Percentiles rank a stretch among this genome's conserved stretches.
These are phyloP conservation scores for Cyphomyrmex costatus DNA, from an alignment of 1,140 invertebrate genomes.

Conservation along the genomic window DNA sequence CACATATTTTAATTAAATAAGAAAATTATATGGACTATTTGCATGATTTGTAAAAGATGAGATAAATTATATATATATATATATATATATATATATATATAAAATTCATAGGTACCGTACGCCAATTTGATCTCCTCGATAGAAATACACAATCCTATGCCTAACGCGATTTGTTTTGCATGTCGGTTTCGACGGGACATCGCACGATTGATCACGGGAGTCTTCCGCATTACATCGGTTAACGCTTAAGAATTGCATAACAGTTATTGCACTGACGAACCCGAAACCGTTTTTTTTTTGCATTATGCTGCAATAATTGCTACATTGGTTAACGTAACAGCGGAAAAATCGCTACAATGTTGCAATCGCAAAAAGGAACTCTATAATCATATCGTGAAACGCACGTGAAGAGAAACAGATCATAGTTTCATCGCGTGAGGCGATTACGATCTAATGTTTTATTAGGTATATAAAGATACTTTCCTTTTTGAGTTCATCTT, in stretches of 20 bases:
- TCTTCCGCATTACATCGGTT: conserved; percentile 59
- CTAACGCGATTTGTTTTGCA: neutral
- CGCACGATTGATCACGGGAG: neutral
- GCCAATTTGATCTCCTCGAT: neutral
- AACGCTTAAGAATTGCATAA: conserved; percentile 63
- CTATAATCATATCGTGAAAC: neutral
- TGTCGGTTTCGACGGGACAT: neutral
- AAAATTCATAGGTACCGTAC: too few species aligned
- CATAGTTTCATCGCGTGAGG: neutral
- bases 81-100: too few species aligned
- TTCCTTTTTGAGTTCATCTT: neutral
- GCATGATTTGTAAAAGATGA: neutral
- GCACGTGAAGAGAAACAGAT: neutral
- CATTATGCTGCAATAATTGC: neutral
- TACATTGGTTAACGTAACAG: conserved; percentile 24
- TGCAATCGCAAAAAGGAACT: conserved; percentile 39
- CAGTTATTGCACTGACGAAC: conserved; percentile 27
- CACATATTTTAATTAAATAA: neutral
- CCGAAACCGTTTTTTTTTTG: neutral
- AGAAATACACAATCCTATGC: neutral
- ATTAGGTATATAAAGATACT: neutral
- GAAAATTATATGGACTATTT: neutral
- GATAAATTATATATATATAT: too few species aligned
- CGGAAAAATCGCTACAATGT: neutral
- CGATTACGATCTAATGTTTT: neutral